Base-by-base conservation (phyloP, 2,888 invertebrate genomes). In the Timema podura region DNA sequence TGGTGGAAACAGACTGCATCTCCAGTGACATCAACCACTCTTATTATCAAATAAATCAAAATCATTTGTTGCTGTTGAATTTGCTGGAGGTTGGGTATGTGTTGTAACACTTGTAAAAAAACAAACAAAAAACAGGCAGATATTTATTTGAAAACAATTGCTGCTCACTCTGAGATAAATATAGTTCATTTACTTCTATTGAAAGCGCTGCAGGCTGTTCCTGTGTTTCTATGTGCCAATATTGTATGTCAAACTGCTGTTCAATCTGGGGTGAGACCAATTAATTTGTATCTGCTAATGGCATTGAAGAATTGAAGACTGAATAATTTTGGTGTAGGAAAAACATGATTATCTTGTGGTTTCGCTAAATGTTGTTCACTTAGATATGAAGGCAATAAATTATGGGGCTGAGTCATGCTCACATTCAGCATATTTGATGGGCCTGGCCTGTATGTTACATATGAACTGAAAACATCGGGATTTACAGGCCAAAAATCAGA, bases 401-500 rank as follows among this genome's bases (percentile, higher is more conserved):
- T 61, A 45, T 15, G 2, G 8, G 45, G 10, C 6, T 61, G 15
- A 30, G 16, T 61, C 7, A 30, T 30, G 30, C 30, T 30, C 3
- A 8, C 61, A 61, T 45, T 16, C 61, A 10, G 61, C 45, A 13
- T 15, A 30, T 61, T 61, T 61, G 16, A 61, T n/a, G 61, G 61
- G 2, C 16, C 61, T 61, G 61, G 61, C 13, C 61, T 61, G 16
- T 61, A 7, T 61, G 16, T 61, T 61, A 30, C 61, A 6, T 61
- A 61, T 16, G 61, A 61, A 15, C 61, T 61, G 61, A 61, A 61
- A 15, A 61, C 45, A 30, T 61, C 61, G 1, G 16, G 45, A n/a
- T 16, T 61, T 61, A 61, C 6, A 61, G 30, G 61, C 59, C 6
- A 59, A 16, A 59, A 59, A 7, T 13, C 61, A 61, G 61, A 61